phyloP scores from a whole-genome alignment of 2,113 vertebrate genomes.

The Drymodes brunneopygia region DNA sequence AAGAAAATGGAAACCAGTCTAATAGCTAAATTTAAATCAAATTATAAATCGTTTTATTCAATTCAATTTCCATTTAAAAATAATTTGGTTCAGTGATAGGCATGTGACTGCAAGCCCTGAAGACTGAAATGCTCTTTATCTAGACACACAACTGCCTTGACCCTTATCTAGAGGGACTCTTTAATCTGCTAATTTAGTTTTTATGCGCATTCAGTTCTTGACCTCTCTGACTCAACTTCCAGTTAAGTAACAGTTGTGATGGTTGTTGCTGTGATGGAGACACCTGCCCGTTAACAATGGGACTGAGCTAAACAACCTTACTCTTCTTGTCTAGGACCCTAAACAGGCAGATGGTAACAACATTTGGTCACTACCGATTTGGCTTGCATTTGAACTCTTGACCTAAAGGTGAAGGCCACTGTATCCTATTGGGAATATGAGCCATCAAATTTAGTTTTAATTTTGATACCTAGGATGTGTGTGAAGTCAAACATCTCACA shows the following conservation, averaged over 20 bases:
- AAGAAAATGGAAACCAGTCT: background rate
- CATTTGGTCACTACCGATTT: slow-evolving; percentile 37
- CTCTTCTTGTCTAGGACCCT: slow-evolving; percentile 6
- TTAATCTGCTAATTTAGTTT: slow-evolving; percentile 49
- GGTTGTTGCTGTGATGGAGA: slow-evolving; percentile 15
- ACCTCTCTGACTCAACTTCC: slow-evolving; percentile 44
- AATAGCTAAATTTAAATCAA: slow-evolving; percentile 46
- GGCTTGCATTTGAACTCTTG: slow-evolving; percentile 35
- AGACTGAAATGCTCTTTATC: slow-evolving; percentile 48
- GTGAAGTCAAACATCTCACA: background rate
- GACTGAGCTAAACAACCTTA: slow-evolving; percentile 14
- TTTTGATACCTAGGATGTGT: background rate
- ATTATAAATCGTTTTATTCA: slow-evolving; percentile 22
- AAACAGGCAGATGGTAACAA: slow-evolving; percentile 47
- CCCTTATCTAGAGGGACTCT: slow-evolving; percentile 30
- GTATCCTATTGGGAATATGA: slow-evolving; percentile 27
- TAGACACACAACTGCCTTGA: slow-evolving; percentile 25
- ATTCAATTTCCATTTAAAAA: slow-evolving; percentile 58
- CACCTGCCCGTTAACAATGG: slow-evolving; percentile 38
- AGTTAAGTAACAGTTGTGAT: background rate
- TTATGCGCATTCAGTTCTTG: slow-evolving; percentile 43
- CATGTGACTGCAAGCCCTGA: slow-evolving; percentile 10
- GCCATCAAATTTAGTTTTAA: slow-evolving; percentile 1
- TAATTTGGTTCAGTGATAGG: slow-evolving; percentile 27
- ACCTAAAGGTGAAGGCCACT: slow-evolving; percentile 16